Base-by-base conservation (phyloP, 2,888 invertebrate genomes). In the Microctonus aethiopoides region DNA sequence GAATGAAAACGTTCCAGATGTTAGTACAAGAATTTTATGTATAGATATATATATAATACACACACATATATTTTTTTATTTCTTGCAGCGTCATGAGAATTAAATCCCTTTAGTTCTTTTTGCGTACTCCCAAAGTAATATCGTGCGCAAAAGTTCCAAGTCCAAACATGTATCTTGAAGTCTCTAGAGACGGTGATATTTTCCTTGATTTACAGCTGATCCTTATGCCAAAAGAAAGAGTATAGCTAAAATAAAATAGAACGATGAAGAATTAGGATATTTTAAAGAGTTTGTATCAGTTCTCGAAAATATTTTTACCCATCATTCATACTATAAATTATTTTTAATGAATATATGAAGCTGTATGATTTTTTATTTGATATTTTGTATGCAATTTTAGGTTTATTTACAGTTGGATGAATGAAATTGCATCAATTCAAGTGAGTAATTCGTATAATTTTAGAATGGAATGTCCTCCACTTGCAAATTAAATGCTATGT, bases 91-190 rank as follows among this genome's bases (percentile, higher is more conserved):
- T 56, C 68, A 29, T 39, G 68, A 62, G 68, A 68, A 62, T 56
- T 68, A 62, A 62, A 68, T 60, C 36, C 56, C 68, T 54, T n/a
- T 22, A 62, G 62, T 68, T 68, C 56, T 68, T 68, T 62, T 39
- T 22, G 24, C 60, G 34, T 57, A 57, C 52, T 64, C 52, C 34
- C 54, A 56, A 56, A 29, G 68, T 68, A 68, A 68, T 68, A 68
- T 68, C 60, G 52, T 24, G 51, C 54, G 46, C 7, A 6, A 26
- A 10, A 64, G 64, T 54, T 20, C 11, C 51, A 29, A 57, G 57
- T 57, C 16, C 22, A 51, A 41, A 29, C 29, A 64, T 20, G 64
- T 64, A 51, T 63, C 51, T 32, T 32, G 54, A 51, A 20, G 46
- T 62, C 64, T 36, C 54, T 20, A 22, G 54, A 64, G 64, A 22